Evolutionary conservation across 64 coral and sea anemone genomes (phyloP).

Genomic region (Porites lutea): DNA sequence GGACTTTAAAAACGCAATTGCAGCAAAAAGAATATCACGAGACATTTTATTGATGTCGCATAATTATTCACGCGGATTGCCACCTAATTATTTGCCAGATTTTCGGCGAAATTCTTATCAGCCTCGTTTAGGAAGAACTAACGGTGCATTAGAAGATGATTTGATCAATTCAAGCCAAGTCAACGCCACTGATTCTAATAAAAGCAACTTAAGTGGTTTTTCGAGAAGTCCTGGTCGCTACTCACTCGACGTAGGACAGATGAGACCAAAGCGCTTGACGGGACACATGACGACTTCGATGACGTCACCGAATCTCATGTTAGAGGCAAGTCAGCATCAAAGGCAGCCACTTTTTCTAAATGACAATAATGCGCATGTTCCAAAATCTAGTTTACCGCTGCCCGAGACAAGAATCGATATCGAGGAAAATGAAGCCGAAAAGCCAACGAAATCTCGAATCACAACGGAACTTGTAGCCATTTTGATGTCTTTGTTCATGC

Average conservation of each 20-base stretch:
- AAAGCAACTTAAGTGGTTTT: not conserved
- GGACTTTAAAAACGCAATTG: constrained; percentile 22
- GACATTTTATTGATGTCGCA: constrained; percentile 31
- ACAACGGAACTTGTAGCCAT: constrained; percentile 79
- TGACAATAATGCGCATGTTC: not conserved
- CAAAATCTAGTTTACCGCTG: not conserved
- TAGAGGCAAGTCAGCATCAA: not conserved
- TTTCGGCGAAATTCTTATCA: constrained; percentile 34
- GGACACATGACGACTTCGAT: constrained; percentile 34
- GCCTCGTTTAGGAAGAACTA: not conserved
- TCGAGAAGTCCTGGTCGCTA: constrained; percentile 7
- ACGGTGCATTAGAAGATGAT: not conserved
- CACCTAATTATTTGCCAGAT: constrained; percentile 31
- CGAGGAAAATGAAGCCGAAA: constrained; percentile 31
- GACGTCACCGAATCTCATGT: constrained; percentile 40
- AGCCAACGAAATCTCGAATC: constrained; percentile 57
- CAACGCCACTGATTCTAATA: not conserved
- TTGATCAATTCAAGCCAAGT: not conserved
- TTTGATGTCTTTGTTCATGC: constrained; percentile 84
- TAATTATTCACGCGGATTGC: constrained; percentile 41
- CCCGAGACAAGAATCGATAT: constrained; percentile 1
- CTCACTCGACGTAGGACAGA: constrained; percentile 24
- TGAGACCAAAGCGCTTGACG: constrained; percentile 1
- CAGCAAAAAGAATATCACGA: constrained; percentile 33
- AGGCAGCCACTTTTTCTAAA: not conserved